A percentile compares a stretch with the other conserved stretches of the same genome.
Evolutionary conservation across 2,113 vertebrate species (phyloP).

Genomic region (Macaca fascicularis): DNA sequence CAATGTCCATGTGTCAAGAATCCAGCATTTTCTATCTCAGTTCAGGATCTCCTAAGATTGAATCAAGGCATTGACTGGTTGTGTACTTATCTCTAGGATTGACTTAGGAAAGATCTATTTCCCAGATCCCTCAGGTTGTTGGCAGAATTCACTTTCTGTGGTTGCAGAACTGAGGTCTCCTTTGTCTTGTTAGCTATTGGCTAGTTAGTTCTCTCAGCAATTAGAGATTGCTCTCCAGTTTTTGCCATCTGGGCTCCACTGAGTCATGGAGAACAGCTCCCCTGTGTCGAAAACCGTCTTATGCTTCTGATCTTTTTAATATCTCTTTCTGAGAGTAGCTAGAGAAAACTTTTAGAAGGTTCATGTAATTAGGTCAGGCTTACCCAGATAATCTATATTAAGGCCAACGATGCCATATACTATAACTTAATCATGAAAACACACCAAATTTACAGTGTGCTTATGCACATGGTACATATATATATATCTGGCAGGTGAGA

Average conservation of each 20-base stretch:
- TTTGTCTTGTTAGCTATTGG: not conserved
- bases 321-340: not conserved
- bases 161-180: not conserved
- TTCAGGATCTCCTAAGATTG: not conserved
- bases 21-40: not conserved
- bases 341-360: not conserved
- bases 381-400: not conserved
- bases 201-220: not conserved
- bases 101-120: not conserved
- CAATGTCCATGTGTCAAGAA: not conserved
- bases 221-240: not conserved
- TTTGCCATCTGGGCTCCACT: not conserved
- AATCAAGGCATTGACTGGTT: not conserved
- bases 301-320: not conserved
- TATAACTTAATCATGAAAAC: not conserved
- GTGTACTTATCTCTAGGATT: not conserved
- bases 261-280: fast-evolving
- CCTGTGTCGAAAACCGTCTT: not conserved
- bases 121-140: not conserved
- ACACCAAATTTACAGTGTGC: not conserved
- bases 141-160: not conserved
- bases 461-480: not conserved
- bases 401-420: not conserved
- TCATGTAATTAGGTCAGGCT: not conserved
- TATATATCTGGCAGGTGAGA: not conserved